Percentiles rank a stretch among this genome's conserved stretches.
These are phyloP conservation scores for Odontamblyopus rebecca DNA, from an alignment of 2,797 vertebrate species.

Conservation along the genomic window DNA sequence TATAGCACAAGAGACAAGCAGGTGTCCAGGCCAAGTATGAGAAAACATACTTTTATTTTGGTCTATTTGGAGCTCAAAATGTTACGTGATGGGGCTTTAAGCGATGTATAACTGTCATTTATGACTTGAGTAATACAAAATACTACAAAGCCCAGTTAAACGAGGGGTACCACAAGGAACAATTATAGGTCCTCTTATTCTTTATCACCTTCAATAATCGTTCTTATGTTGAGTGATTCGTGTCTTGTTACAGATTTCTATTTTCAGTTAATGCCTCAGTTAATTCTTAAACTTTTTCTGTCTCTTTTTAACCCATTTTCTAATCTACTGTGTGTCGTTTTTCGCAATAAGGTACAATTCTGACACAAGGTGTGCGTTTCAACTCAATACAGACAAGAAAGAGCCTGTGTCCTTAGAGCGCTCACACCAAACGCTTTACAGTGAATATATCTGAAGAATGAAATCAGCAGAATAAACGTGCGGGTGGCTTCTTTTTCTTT, in stretches of 20 bases:
- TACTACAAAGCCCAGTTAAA: background rate
- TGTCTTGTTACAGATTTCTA: background rate
- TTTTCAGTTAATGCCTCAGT: background rate
- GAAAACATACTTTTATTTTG: too few relatives aligned
- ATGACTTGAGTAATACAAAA: background rate
- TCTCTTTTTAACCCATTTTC: background rate
- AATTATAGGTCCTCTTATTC: background rate
- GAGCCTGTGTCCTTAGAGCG: background rate
- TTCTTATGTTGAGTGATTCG: background rate
- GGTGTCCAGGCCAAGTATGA: too few relatives aligned
- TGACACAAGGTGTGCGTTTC: conserved; percentile 10
- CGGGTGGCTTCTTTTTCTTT: background rate
- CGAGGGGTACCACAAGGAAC: background rate
- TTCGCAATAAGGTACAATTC: background rate
- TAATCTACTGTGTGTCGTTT: background rate
- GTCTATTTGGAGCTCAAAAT: too few relatives aligned
- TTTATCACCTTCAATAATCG: background rate
- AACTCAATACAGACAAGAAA: conserved; percentile 2
- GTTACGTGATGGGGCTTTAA: too few relatives aligned
- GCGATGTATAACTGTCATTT: background rate
- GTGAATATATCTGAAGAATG: conserved; percentile 8
- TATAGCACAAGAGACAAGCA: too few relatives aligned
- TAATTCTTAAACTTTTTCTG: background rate
- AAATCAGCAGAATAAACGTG: background rate
- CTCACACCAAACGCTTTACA: background rate